Conservation (phyloP, 1,140 invertebrate species). For the Tenebrio molitor region DNA sequence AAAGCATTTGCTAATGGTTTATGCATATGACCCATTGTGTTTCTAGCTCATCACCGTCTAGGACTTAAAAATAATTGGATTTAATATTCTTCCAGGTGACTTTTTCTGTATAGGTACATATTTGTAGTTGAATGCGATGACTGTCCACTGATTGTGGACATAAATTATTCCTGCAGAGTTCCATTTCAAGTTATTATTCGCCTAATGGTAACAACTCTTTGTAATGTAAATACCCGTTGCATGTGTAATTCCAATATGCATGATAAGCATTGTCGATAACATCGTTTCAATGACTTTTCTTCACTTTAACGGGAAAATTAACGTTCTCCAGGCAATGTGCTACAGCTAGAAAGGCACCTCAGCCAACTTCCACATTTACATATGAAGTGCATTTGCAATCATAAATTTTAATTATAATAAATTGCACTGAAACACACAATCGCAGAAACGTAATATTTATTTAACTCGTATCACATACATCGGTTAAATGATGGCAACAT, state of each 20-base stretch:
- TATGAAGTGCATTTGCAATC: conserved; percentile 25
- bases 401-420: conserved; percentile 40
- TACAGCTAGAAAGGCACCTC: conserved; percentile 16
- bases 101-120: too few species aligned
- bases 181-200: neutral
- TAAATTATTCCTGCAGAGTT: neutral
- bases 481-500: conserved; percentile 9
- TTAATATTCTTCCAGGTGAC: conserved; percentile 21
- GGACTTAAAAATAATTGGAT: conserved; percentile 1
- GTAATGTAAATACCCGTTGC: conserved; percentile 29
- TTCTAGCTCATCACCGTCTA: neutral
- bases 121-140: too few species aligned
- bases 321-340: conserved; percentile 4
- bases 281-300: conserved; percentile 34
- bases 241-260: conserved; percentile 36
- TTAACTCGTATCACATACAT: neutral
- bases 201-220: conserved; percentile 13
- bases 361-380: conserved; percentile 4
- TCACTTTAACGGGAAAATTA: conserved; percentile 39
- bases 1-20: too few species aligned
- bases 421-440: conserved; percentile 27
- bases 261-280: conserved; percentile 28
- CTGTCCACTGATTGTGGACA: neutral
- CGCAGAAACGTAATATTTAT: neutral
- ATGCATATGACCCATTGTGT: too few species aligned